Conservation (phyloP, 1,140 invertebrate genomes). For the Drosophila punjabiensis region DNA sequence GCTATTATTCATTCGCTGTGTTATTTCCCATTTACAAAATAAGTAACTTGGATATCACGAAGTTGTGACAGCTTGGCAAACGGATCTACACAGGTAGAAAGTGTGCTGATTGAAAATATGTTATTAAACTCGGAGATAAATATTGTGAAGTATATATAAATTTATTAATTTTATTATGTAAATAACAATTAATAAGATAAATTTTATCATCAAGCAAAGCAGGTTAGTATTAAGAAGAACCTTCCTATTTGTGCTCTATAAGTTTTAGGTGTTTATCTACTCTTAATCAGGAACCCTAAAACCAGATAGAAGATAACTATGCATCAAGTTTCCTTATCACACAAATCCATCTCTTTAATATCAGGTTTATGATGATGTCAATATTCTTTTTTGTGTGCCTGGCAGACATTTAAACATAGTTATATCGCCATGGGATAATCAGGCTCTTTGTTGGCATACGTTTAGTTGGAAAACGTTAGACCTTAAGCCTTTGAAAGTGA, state of each 20-base stretch:
- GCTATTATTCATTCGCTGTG: neutral
- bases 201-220: neutral
- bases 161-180: neutral
- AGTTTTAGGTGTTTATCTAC: neutral
- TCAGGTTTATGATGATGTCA: neutral
- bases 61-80: neutral
- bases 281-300: neutral
- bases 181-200: neutral
- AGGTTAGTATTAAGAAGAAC: neutral
- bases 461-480: conserved; percentile 34
- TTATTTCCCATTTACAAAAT: conserved; percentile 9
- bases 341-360: conserved; percentile 1
- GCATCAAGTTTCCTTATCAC: conserved; percentile 7
- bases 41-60: conserved; percentile 1
- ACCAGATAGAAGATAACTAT: neutral
- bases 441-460: conserved; percentile 42
- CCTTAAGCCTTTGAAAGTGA: conserved; percentile 41
- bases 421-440: conserved; percentile 37
- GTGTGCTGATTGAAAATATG: neutral
- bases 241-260: neutral
- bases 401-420: conserved; percentile 29
- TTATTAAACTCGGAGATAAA: neutral
- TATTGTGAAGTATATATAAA: neutral
- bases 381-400: neutral
- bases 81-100: neutral